Percentiles rank a stretch among this genome's conserved stretches.
phyloP scores from a whole-genome alignment of 37 sponge, comb jelly and placozoan species.

The Haliclona indistincta region DNA sequence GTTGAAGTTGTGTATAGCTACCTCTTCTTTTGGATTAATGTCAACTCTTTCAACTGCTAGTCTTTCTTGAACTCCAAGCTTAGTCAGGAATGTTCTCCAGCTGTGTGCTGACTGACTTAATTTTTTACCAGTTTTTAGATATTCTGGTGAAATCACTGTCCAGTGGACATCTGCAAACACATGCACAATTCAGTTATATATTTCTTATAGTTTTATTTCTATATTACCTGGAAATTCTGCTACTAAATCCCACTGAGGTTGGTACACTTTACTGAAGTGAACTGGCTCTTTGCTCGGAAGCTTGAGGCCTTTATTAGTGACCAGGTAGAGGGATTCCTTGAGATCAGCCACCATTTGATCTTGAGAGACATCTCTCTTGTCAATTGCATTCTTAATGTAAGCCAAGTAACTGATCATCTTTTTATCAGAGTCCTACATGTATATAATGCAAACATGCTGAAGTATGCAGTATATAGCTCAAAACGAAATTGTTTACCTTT shows the following conservation, averaged over 20 bases:
- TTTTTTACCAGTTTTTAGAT: background rate
- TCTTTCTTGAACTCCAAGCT: slow-evolving; percentile 35
- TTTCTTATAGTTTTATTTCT: background rate
- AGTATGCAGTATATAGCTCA: too few relatives aligned
- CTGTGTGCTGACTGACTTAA: background rate
- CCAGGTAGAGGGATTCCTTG: slow-evolving; percentile 23
- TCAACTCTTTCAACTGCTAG: slow-evolving; percentile 36
- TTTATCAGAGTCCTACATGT: background rate
- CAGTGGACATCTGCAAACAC: slow-evolving; percentile 29
- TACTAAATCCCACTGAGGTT: slow-evolving; percentile 10
- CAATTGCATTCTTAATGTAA: slow-evolving; percentile 47
- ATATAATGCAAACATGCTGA: background rate
- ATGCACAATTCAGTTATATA: too few relatives aligned
- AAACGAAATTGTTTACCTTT: slow-evolving; percentile 17
- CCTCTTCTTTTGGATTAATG: too few relatives aligned
- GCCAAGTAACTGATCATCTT: slow-evolving; percentile 17
- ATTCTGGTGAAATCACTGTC: slow-evolving; percentile 13
- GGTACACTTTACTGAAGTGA: slow-evolving; percentile 34
- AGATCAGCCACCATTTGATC: slow-evolving; percentile 14
- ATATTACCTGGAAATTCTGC: slow-evolving; percentile 46
- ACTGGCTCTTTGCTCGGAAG: slow-evolving; percentile 26
- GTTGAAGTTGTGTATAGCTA: background rate
- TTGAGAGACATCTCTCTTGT: slow-evolving; percentile 8
- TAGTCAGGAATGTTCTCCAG: slow-evolving; percentile 32
- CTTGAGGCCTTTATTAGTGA: slow-evolving; percentile 20